Percentiles rank a stretch among this genome's conserved stretches.
Evolutionary conservation across 2,888 invertebrate species (phyloP).

Genomic region (Limnephilus auricula): DNA sequence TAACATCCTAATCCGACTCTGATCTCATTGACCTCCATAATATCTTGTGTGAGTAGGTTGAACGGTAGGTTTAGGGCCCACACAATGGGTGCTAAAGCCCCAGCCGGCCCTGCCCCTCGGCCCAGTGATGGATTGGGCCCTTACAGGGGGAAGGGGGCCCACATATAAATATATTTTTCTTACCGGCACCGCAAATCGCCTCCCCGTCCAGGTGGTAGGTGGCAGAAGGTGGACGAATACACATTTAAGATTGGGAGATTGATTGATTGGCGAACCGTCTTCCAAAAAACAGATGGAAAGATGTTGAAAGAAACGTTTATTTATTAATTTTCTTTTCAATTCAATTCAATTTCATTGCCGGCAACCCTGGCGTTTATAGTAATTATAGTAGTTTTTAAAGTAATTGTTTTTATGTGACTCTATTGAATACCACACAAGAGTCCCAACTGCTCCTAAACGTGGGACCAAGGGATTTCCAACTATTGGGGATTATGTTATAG

Average conservation of each 20-base stretch:
- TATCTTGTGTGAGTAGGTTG: background rate
- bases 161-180: background rate
- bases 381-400: too few relatives aligned
- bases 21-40: background rate
- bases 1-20: background rate
- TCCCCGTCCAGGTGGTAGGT: background rate
- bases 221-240: background rate
- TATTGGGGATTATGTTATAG: too few relatives aligned
- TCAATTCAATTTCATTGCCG: too few relatives aligned
- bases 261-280: background rate
- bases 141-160: background rate
- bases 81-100: constrained; percentile 23
- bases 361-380: too few relatives aligned
- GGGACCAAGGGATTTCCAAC: too few relatives aligned
- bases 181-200: background rate
- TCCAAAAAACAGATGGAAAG: background rate
- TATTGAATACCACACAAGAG: too few relatives aligned
- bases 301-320: background rate
- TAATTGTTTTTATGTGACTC: too few relatives aligned
- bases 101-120: background rate
- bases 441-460: too few relatives aligned
- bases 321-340: too few relatives aligned
- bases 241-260: background rate
- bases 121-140: constrained; percentile 22
- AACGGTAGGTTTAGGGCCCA: constrained; percentile 7